Conservation (phyloP, 1,140 invertebrate species). For the Anadara kagoshimensis region DNA sequence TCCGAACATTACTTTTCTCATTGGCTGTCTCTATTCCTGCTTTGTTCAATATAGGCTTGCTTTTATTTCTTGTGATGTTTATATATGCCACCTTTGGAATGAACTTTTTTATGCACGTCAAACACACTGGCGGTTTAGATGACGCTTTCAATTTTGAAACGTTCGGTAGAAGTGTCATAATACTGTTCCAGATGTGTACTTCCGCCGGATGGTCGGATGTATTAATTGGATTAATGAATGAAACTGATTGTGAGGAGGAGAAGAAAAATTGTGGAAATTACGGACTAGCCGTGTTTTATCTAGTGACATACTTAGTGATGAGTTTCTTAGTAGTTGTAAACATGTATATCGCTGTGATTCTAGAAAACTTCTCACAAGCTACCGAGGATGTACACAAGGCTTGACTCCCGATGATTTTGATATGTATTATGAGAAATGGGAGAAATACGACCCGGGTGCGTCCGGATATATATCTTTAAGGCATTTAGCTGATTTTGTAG, state of each 20-base stretch:
- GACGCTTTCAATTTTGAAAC: constrained; percentile 99
- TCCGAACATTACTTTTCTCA: constrained; percentile 96
- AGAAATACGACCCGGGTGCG: constrained; percentile 97
- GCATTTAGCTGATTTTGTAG: constrained; percentile 94
- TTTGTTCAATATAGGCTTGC: constrained; percentile 98
- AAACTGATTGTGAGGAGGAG: constrained; percentile 78
- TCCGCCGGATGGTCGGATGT: constrained; percentile 98
- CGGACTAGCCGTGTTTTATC: constrained; percentile 93
- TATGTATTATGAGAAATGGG: constrained; percentile 99
- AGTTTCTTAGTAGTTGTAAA: constrained; percentile 99
- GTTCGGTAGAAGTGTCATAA: constrained; percentile 98
- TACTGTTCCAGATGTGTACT: constrained; percentile 99
- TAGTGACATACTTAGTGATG: constrained; percentile 97
- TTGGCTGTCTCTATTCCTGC: constrained; percentile 98
- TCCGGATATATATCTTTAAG: constrained; percentile 97
- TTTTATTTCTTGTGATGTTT: constrained; percentile 99
- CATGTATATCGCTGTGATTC: constrained; percentile 99
- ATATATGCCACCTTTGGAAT: constrained; percentile 99
- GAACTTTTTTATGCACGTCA: constrained; percentile 99
- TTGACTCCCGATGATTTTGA: constrained; percentile 99
- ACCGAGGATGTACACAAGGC: constrained; percentile 98
- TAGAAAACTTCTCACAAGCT: constrained; percentile 98
- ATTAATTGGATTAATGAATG: constrained; percentile 95
- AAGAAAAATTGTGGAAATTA: constrained; percentile 94
- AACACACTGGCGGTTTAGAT: constrained; percentile 96